phyloP scores from a whole-genome alignment of 1,140 invertebrate genomes.

The Dinoponera quadriceps region DNA sequence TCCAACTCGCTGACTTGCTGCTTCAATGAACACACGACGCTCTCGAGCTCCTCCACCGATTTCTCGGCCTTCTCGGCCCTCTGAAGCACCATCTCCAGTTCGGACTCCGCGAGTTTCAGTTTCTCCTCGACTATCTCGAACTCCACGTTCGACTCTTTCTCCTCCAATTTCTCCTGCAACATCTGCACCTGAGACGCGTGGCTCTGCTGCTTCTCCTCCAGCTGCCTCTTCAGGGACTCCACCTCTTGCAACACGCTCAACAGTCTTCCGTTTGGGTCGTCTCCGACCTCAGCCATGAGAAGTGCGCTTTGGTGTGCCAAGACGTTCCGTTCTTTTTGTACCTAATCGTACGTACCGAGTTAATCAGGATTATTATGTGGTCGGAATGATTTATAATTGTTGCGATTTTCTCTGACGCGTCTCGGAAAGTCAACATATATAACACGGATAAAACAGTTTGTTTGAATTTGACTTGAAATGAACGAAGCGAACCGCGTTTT shows the following conservation, averaged over 20 bases:
- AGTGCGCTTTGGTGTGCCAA: constrained; percentile 89
- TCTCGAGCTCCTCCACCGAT: constrained; percentile 77
- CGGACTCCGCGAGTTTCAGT: constrained; percentile 89
- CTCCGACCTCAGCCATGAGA: constrained; percentile 87
- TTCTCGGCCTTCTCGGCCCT: constrained; percentile 88
- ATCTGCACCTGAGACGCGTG: constrained; percentile 86
- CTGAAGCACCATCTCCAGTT: constrained; percentile 87
- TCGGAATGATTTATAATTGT: neutral
- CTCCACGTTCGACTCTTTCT: constrained; percentile 89
- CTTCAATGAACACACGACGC: constrained; percentile 75
- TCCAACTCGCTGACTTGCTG: constrained; percentile 81
- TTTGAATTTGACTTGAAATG: too few species aligned
- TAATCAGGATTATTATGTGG: constrained; percentile 13
- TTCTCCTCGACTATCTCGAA: constrained; percentile 90
- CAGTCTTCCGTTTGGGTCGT: constrained; percentile 86
- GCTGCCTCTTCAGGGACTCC: constrained; percentile 87
- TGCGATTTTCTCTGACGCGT: neutral
- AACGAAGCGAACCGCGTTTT: too few species aligned
- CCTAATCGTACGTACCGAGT: constrained; percentile 50
- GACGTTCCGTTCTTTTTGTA: constrained; percentile 88
- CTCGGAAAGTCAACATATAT: too few species aligned
- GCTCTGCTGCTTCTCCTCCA: constrained; percentile 87
- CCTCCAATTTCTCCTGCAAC: constrained; percentile 88
- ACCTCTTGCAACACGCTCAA: constrained; percentile 87
- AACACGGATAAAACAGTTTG: too few species aligned